Percentiles rank a stretch among this genome's conserved stretches.
Conservation (phyloP, 2,113 vertebrate species). For the Actenoides lindsayi region DNA sequence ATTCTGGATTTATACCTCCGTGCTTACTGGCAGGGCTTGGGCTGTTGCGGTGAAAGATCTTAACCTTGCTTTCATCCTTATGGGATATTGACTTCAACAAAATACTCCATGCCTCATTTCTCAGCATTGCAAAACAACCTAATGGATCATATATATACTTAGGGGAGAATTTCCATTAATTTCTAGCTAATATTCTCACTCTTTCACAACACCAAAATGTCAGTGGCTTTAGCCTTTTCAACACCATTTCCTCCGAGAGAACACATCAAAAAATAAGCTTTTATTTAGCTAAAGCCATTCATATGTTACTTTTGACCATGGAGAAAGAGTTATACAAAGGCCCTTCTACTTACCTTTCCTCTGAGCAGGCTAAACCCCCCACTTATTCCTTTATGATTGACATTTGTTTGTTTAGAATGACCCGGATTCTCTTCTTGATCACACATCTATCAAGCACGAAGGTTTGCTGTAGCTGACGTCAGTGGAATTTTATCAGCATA, state of each 20-base stretch:
- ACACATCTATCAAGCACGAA: background rate
- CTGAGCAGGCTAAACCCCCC: background rate
- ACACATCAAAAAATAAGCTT: background rate
- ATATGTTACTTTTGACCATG: background rate
- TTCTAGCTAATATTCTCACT: background rate
- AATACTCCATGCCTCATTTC: background rate
- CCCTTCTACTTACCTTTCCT: background rate
- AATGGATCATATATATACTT: background rate
- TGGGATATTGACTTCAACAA: background rate
- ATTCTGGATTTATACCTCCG: background rate
- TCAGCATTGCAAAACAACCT: background rate
- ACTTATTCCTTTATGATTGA: background rate
- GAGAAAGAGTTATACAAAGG: background rate
- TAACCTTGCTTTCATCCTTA: background rate
- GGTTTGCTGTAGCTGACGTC: background rate
- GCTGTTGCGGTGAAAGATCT: background rate
- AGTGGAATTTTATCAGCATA: slow-evolving; percentile 10
- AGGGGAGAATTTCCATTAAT: background rate
- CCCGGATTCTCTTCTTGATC: background rate
- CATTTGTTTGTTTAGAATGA: background rate
- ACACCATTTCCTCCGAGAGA: background rate
- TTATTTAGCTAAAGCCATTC: background rate
- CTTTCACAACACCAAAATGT: background rate
- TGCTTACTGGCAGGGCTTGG: background rate
- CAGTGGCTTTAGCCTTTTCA: slow-evolving; percentile 34